phyloP scores from a whole-genome alignment of 2,113 vertebrate species.

The Etheostoma cragini region DNA sequence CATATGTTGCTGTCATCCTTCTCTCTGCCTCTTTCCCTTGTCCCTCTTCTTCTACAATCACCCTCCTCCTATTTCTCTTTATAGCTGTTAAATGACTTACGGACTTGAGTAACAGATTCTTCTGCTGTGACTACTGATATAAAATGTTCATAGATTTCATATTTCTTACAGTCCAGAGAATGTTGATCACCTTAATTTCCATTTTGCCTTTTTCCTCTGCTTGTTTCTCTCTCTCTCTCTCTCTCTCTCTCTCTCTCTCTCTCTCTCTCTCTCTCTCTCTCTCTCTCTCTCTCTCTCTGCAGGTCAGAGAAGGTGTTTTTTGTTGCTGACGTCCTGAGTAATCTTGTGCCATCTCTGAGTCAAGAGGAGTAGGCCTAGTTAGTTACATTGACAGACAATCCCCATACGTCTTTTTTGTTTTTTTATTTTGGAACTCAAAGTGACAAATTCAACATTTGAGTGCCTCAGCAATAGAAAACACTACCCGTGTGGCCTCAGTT shows the following conservation, averaged over 20 bases:
- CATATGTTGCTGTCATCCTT: neutral
- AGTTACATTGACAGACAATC: constrained; percentile 28
- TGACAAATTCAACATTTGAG: constrained; percentile 6
- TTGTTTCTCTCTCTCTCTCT: neutral
- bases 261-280: neutral
- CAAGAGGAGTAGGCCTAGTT: constrained; percentile 16
- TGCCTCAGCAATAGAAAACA: constrained; percentile 3
- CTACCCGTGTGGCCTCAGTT: neutral
- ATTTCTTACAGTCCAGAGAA: neutral
- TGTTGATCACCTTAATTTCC: neutral
- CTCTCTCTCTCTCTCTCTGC: constrained; percentile 13
- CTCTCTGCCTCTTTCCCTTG: neutral
- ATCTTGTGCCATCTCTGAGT: constrained; percentile 8
- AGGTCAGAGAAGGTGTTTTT: constrained; percentile 46
- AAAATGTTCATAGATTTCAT: neutral
- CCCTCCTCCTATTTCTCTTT: neutral
- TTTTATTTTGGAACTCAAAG: neutral
- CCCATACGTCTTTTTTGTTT: neutral
- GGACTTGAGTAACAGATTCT: neutral
- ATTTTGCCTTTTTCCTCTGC: neutral
- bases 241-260: constrained; percentile 9
- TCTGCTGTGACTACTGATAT: neutral
- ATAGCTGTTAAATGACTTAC: neutral
- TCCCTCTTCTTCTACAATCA: neutral
- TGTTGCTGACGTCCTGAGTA: constrained; percentile 32